phyloP scores from a whole-genome alignment of 2,113 vertebrate genomes.

The Oreochromis spilurus region DNA sequence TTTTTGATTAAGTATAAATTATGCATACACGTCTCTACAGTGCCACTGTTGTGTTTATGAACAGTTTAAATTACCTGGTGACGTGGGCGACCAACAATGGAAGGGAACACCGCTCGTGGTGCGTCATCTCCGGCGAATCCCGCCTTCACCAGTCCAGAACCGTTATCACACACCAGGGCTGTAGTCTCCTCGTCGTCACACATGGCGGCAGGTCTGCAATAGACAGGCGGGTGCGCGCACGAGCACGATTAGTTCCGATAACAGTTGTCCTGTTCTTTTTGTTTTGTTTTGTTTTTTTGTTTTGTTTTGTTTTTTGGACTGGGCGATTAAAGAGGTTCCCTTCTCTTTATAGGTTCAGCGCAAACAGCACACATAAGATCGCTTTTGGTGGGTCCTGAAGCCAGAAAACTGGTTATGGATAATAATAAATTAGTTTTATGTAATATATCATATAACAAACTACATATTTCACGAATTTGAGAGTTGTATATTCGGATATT shows the following conservation, averaged over 20 bases:
- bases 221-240: background rate
- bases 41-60: background rate
- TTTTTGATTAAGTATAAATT: background rate
- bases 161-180: slow-evolving; percentile 68
- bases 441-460: background rate
- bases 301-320: background rate
- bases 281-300: background rate
- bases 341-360: background rate
- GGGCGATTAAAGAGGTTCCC: background rate
- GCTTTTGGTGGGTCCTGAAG: background rate
- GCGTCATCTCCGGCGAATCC: slow-evolving; percentile 72
- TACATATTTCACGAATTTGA: background rate
- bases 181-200: slow-evolving; percentile 71
- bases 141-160: slow-evolving; percentile 69
- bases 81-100: slow-evolving; percentile 68
- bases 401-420: background rate
- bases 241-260: background rate
- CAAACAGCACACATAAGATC: background rate
- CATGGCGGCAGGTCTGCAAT: slow-evolving; percentile 58
- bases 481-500: background rate
- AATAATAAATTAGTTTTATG: background rate
- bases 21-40: background rate
- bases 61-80: slow-evolving; percentile 63
- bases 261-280: background rate
- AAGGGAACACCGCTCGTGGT: slow-evolving; percentile 73